Conservation (phyloP, 2,888 invertebrate genomes). For the Yponomeuta cagnagella region DNA sequence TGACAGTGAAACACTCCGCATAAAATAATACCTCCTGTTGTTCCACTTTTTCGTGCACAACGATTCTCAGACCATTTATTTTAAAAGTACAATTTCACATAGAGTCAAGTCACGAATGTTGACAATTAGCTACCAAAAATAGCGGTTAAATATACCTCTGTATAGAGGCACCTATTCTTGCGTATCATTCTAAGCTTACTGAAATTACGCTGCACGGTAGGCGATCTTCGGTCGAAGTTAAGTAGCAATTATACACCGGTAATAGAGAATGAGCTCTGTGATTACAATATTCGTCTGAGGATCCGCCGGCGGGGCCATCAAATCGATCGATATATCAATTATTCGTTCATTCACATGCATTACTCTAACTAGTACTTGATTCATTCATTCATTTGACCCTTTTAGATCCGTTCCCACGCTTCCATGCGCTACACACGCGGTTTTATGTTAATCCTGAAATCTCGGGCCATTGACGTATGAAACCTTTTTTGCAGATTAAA, state of each 20-base stretch:
- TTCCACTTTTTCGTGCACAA: constrained; percentile 3
- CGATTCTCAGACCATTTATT: neutral
- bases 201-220: constrained; percentile 24
- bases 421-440: neutral
- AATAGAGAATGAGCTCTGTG: constrained; percentile 42
- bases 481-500: neutral
- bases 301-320: constrained; percentile 23
- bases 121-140: constrained; percentile 54
- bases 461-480: neutral
- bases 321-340: constrained; percentile 17
- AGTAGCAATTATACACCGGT: constrained; percentile 44
- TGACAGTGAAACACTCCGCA: neutral
- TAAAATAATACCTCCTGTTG: too few species aligned
- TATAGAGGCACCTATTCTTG: constrained; percentile 23
- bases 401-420: constrained; percentile 28
- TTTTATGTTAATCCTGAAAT: neutral
- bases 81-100: constrained; percentile 3
- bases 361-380: constrained; percentile 19
- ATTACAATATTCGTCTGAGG: constrained; percentile 37
- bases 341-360: constrained; percentile 19
- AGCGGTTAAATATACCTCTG: constrained; percentile 20
- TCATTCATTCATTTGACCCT: constrained; percentile 23
- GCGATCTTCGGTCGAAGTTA: constrained; percentile 33
- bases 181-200: constrained; percentile 31
- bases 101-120: constrained; percentile 30